Conservation (phyloP, 2,888 invertebrate genomes). For the Drosophila nr. perissopoda region DNA sequence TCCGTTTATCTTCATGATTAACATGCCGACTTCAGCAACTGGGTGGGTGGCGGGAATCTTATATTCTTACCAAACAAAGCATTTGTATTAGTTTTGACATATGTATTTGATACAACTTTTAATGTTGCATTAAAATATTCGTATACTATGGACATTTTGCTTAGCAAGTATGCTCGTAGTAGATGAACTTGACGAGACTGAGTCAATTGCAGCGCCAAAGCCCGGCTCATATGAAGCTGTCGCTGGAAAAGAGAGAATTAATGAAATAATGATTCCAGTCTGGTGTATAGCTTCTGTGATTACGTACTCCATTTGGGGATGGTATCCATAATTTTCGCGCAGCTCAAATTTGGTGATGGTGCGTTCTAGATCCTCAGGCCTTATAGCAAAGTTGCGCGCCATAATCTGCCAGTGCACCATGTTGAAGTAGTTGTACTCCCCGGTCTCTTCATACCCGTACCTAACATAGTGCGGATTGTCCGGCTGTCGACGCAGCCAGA, state of each 20-base stretch:
- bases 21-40: not conserved
- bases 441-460: conserved; percentile 41
- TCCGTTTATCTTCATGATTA: not conserved
- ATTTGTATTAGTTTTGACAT: not conserved
- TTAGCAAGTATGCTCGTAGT: not conserved
- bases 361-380: conserved; percentile 52
- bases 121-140: not conserved
- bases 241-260: not conserved
- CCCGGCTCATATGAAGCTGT: conserved; percentile 7
- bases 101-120: not conserved
- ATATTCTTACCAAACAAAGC: not conserved
- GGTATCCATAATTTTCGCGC: conserved; percentile 48
- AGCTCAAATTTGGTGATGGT: conserved; percentile 62
- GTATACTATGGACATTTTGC: not conserved
- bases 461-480: conserved; percentile 58
- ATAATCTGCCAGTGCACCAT: conserved; percentile 58
- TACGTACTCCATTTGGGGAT: conserved; percentile 60
- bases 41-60: not conserved
- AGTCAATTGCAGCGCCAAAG: not conserved
- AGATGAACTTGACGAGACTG: not conserved
- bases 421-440: conserved; percentile 70
- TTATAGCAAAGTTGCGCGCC: conserved; percentile 51
- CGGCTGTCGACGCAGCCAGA: conserved; percentile 57
- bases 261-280: not conserved
- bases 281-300: not conserved